Evolutionary conservation across 2,888 invertebrate species (phyloP).

Genomic region (Metopia argyrocephala): DNA sequence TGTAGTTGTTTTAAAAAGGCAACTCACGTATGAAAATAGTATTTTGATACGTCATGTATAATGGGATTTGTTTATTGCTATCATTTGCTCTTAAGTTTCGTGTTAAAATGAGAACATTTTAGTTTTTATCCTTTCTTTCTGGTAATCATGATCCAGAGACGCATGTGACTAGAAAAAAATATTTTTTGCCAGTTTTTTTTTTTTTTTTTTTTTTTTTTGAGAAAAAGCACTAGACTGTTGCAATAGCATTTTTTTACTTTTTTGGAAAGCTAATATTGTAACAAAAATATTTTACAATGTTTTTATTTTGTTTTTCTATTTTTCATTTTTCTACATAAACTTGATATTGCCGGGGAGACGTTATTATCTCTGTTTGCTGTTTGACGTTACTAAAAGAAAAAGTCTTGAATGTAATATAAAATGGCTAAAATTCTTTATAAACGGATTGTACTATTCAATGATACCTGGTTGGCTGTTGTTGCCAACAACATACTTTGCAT

Average conservation of each 20-base stretch:
- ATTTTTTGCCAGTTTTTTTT: too few relatives aligned
- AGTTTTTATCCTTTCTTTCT: slow-evolving; percentile 30
- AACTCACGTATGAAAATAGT: slow-evolving; percentile 75
- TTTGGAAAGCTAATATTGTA: not conserved
- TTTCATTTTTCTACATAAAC: not conserved
- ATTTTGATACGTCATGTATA: slow-evolving; percentile 77
- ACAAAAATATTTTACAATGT: not conserved
- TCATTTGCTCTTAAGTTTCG: slow-evolving; percentile 71
- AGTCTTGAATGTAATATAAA: not conserved
- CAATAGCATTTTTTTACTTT: slow-evolving; percentile 21
- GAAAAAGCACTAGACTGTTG: slow-evolving; percentile 58
- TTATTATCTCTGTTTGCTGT: slow-evolving; percentile 30
- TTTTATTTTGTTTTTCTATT: not conserved
- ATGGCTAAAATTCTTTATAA: not conserved
- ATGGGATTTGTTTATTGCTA: slow-evolving; percentile 78
- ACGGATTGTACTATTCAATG: not conserved
- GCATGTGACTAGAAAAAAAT: slow-evolving; percentile 56
- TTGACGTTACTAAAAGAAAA: not conserved
- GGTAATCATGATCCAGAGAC: not conserved
- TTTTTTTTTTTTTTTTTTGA: too few relatives aligned
- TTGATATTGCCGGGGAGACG: slow-evolving; percentile 48
- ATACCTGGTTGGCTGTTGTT: slow-evolving; percentile 31
- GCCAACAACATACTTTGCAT: slow-evolving; percentile 43
- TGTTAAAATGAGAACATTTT: slow-evolving; percentile 53
- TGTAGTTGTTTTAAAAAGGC: slow-evolving; percentile 68